Evolutionary conservation across 2,113 vertebrate species (phyloP).

Genomic region (Pyxicephalus adspersus): DNA sequence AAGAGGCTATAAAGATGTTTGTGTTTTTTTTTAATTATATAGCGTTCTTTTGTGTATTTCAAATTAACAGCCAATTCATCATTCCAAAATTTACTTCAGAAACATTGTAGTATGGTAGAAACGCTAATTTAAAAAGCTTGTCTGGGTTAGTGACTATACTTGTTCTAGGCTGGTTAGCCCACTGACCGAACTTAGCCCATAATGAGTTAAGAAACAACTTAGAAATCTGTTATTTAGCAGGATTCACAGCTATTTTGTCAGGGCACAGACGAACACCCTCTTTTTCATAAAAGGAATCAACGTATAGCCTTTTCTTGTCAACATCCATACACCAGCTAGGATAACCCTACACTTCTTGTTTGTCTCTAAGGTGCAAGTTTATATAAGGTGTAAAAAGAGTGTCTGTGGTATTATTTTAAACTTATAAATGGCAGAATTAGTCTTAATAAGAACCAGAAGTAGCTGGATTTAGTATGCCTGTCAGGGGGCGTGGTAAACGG

Average conservation of each 20-base stretch:
- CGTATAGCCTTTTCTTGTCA: no score
- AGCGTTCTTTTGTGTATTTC: neutral
- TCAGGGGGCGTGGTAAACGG: no score
- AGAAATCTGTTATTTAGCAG: slow-evolving; percentile 5
- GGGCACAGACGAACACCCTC: neutral
- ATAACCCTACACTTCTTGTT: neutral
- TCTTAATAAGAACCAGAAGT: no score
- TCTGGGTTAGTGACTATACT: neutral
- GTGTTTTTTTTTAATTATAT: neutral
- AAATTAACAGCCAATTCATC: neutral
- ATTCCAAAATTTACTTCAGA: neutral
- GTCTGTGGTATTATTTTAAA: no score
- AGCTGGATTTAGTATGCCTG: no score
- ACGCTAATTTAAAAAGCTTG: neutral
- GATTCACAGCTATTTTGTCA: neutral
- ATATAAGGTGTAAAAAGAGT: neutral
- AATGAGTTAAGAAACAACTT: slow-evolving; percentile 4
- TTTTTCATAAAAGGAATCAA: no score
- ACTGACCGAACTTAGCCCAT: slow-evolving; percentile 22
- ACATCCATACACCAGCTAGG: neutral
- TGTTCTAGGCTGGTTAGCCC: neutral
- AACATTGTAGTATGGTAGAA: neutral
- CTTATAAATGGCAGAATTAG: no score
- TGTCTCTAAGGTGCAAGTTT: neutral
- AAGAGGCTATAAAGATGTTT: slow-evolving; percentile 13